Evolutionary conservation across 2,113 vertebrate genomes (phyloP), one percentile per base, ranked within the genome.

Genomic region (Myrmophylax atrothorax): DNA sequence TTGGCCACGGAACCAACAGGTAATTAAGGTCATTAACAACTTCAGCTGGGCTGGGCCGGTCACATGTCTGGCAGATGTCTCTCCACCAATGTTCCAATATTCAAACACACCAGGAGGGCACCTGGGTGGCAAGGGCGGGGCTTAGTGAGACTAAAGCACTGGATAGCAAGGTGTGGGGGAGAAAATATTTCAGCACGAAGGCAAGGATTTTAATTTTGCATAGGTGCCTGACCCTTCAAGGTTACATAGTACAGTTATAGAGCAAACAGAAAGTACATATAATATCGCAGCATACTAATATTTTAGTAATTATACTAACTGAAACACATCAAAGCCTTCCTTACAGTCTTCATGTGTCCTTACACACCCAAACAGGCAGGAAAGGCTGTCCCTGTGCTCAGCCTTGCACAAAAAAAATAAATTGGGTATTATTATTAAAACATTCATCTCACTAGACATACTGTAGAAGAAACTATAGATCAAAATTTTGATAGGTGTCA

Each of bases 11-110:
- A 10, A 24, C 12, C 38, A 37, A 63, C 24, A 23, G 6, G 4
- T 33, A 44, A 74, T 37, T 15, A 58, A 42, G n/a, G 22, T 28
- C 33, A 70, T 26, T n/a, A 72, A 6, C 23, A 72, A 9, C n/a
- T 63, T 28, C 80, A 64, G 1, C 38, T 25, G 74, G 13, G 24
- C 53, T 70, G 14, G 7, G 25, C 8, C 35, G 59, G 42, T 4
- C 40, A 33, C 23, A 4, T 1, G 6, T 3, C 2, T 8, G 59
- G 23, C 37, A 44, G 8, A 22, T 1, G 6, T 40, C 11, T 10
- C 7, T 5, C 16, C n/a, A 18, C 26, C 19, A 15, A 10, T 1
- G 0, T 1, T 28, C n/a, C 9, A 33, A 1, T 2, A 35, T 12
- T 52, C 20, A 8, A 60, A 53, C 15, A 35, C 23, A 11, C 5